phyloP scores from a whole-genome alignment of 2,797 vertebrate genomes.

The Benthosema pterotum region DNA sequence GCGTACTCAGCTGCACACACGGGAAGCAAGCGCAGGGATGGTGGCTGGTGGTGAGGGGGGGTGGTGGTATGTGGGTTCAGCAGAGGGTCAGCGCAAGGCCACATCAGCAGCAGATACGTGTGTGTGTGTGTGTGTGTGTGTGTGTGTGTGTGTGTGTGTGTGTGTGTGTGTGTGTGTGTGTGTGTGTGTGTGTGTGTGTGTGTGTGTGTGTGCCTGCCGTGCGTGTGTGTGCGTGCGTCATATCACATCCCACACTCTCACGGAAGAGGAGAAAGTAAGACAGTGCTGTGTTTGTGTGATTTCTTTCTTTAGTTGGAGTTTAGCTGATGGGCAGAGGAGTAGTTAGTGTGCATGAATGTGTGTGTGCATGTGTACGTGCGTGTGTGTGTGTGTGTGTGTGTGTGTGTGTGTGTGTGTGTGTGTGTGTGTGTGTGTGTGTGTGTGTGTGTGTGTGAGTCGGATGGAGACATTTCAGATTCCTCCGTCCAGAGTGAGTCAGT shows the following conservation, averaged over 20 bases:
- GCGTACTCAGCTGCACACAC: conserved; percentile 19
- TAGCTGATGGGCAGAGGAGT: conserved; percentile 56
- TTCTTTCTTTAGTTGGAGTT: conserved; percentile 62
- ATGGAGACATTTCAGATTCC: conserved; percentile 67
- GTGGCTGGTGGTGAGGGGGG: conserved; percentile 19
- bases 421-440: conserved; percentile 24
- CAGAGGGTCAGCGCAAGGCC: conserved; percentile 54
- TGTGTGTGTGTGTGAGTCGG: conserved; percentile 25
- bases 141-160: conserved; percentile 28
- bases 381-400: conserved; percentile 35
- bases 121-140: background rate
- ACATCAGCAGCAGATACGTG: conserved; percentile 40
- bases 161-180: too few relatives aligned
- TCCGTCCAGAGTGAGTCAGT: conserved; percentile 71
- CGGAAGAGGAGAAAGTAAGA: conserved; percentile 41
- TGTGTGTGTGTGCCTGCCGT: too few relatives aligned
- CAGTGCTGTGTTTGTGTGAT: conserved; percentile 55
- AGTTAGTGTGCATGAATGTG: conserved; percentile 29
- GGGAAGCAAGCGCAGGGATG: conserved; percentile 38
- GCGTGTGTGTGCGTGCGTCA: too few relatives aligned
- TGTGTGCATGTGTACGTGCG: conserved; percentile 30
- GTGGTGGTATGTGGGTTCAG: conserved; percentile 67
- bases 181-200: too few relatives aligned
- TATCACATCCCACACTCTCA: conserved; percentile 50
- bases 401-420: conserved; percentile 23